Percentiles rank a stretch among this genome's conserved stretches.
These are phyloP conservation scores for Anguilla japonica DNA, from an alignment of 2,113 vertebrate species.

Conservation along the genomic window DNA sequence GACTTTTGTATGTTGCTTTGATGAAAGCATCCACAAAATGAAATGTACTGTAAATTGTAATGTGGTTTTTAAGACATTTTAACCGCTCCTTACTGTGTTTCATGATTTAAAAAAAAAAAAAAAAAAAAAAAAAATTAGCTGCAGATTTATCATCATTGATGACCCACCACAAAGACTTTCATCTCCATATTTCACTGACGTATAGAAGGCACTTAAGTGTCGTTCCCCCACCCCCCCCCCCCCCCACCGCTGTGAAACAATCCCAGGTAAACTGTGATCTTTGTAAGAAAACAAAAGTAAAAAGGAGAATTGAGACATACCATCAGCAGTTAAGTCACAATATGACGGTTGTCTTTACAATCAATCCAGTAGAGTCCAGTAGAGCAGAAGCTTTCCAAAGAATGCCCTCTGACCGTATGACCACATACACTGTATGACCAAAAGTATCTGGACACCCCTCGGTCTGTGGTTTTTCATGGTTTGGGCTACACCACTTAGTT, in stretches of 20 bases:
- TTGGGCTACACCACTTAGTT: no score
- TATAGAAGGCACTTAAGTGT: conserved; percentile 40
- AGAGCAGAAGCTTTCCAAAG: not conserved
- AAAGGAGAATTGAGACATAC: not conserved
- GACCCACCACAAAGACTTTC: not conserved
- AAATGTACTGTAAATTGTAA: not conserved
- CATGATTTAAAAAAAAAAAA: not conserved
- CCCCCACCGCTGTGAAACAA: not conserved
- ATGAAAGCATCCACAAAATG: no score
- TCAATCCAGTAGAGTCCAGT: no score
- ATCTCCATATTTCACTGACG: conserved; percentile 27
- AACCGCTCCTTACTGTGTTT: not conserved
- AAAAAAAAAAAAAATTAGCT: not conserved
- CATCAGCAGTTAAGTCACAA: not conserved
- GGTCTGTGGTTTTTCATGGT: no score
- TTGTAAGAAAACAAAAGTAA: not conserved
- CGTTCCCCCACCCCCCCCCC: not conserved
- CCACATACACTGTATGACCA: not conserved
- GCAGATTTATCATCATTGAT: not conserved
- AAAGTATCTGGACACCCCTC: no score
- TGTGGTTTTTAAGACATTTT: not conserved
- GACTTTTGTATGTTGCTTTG: no score
- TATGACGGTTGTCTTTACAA: not conserved
- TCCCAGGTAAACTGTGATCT: not conserved
- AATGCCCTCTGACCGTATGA: not conserved